Evolutionary conservation across 2,797 vertebrate genomes (phyloP).

Genomic region (Cyclopterus lumpus): DNA sequence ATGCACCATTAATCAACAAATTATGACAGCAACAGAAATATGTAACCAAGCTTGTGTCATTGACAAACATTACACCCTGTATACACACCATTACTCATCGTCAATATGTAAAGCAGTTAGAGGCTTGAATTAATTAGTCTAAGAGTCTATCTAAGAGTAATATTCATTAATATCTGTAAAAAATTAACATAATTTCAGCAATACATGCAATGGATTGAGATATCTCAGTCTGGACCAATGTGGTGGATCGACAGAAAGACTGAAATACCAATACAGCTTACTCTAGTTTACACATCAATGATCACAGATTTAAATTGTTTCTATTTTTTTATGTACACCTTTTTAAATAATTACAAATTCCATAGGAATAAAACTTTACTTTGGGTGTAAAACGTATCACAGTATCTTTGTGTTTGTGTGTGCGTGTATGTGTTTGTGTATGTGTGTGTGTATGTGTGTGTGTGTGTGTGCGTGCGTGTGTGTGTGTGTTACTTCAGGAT

Average conservation of each 20-base stretch:
- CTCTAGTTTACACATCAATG: too few species aligned
- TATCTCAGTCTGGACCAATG: neutral
- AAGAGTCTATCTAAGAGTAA: too few species aligned
- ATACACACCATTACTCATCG: neutral
- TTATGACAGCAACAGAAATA: neutral
- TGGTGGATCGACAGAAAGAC: neutral
- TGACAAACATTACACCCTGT: neutral
- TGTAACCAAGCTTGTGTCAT: neutral
- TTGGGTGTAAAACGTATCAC: neutral
- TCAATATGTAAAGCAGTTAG: neutral
- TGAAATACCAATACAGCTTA: neutral
- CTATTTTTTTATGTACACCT: neutral
- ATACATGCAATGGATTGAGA: neutral
- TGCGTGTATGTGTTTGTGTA: too few species aligned
- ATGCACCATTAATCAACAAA: neutral
- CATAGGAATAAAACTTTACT: neutral
- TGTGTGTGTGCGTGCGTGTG: conserved; percentile 1
- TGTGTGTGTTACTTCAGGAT: conserved; percentile 77
- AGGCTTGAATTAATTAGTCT: neutral
- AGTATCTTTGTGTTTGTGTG: neutral
- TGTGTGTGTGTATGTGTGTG: too few species aligned
- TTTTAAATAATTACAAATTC: neutral
- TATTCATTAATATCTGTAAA: neutral
- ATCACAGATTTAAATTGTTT: neutral
- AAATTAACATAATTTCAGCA: neutral